Conservation (phyloP, 2,113 vertebrate species). For the Rostratula benghalensis region DNA sequence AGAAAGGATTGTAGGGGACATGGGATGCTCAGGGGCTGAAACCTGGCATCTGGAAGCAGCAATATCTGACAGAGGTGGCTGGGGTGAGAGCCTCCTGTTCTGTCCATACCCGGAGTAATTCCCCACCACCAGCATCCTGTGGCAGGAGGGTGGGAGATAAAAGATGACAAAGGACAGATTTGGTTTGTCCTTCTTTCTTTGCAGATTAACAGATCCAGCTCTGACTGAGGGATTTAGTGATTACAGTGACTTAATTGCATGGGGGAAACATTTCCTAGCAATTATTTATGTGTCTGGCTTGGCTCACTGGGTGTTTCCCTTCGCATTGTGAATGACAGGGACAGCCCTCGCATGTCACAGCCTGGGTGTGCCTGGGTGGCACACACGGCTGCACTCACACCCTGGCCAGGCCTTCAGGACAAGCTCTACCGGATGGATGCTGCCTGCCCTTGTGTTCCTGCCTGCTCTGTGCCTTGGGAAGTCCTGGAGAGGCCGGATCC, state of each 20-base stretch:
- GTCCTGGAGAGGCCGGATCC: not conserved
- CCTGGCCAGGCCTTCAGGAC: not conserved
- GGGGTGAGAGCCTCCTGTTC: rapidly evolving
- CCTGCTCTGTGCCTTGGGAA: not conserved
- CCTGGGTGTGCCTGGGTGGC: not conserved
- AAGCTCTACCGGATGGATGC: not conserved
- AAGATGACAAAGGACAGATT: not conserved
- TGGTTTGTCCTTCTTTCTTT: conserved; percentile 22
- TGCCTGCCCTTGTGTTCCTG: not conserved
- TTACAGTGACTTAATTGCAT: not conserved
- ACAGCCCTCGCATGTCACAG: rapidly evolving
- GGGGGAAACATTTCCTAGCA: not conserved
- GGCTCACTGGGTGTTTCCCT: not conserved
- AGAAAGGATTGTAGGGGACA: not conserved
- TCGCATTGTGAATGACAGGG: rapidly evolving
- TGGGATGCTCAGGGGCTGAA: not conserved
- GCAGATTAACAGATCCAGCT: conserved; percentile 14
- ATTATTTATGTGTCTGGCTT: not conserved
- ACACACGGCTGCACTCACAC: rapidly evolving
- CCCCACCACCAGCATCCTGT: not conserved
- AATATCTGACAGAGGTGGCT: rapidly evolving
- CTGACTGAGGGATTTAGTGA: not conserved
- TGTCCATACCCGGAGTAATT: rapidly evolving
- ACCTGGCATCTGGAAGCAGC: not conserved
- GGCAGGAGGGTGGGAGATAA: not conserved